phyloP scores from a whole-genome alignment of 2,888 invertebrate genomes.

The Congeria kusceri region DNA sequence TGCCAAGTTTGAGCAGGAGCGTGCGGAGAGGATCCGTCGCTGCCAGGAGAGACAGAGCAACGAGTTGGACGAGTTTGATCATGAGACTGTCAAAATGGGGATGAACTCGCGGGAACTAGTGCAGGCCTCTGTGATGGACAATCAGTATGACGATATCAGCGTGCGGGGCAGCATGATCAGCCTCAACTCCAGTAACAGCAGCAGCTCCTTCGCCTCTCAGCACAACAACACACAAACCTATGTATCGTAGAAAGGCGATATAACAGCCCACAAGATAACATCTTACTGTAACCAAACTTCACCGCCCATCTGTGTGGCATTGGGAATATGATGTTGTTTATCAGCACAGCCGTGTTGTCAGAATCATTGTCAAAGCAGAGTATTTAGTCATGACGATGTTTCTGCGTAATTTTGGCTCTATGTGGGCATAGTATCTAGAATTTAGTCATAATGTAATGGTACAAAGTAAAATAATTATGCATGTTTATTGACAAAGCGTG shows the following conservation, averaged over 20 bases:
- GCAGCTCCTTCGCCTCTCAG: constrained; percentile 86
- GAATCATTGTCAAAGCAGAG: too few relatives aligned
- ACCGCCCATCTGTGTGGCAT: too few relatives aligned
- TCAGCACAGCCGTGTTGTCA: too few relatives aligned
- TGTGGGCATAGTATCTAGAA: too few relatives aligned
- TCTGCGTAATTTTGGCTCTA: too few relatives aligned
- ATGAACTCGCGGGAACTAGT: constrained; percentile 96
- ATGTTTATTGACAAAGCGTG: too few relatives aligned
- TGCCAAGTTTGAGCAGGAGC: constrained; percentile 95
- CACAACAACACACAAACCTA: constrained; percentile 58
- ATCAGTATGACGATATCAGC: constrained; percentile 92
- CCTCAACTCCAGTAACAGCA: constrained; percentile 97
- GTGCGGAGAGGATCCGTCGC: constrained; percentile 94
- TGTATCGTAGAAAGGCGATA: constrained; percentile 35
- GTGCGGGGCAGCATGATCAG: constrained; percentile 97
- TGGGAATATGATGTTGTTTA: too few relatives aligned
- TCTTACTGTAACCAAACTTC: too few relatives aligned
- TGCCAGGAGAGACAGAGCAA: constrained; percentile 95
- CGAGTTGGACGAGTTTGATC: constrained; percentile 97
- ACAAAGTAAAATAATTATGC: too few relatives aligned
- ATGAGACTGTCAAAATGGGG: constrained; percentile 96
- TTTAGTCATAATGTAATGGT: too few relatives aligned
- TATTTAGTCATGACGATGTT: too few relatives aligned
- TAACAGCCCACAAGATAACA: too few relatives aligned
- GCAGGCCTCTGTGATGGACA: constrained; percentile 95